phyloP scores from a whole-genome alignment of 2,888 invertebrate species.

The Ligdia adustata region DNA sequence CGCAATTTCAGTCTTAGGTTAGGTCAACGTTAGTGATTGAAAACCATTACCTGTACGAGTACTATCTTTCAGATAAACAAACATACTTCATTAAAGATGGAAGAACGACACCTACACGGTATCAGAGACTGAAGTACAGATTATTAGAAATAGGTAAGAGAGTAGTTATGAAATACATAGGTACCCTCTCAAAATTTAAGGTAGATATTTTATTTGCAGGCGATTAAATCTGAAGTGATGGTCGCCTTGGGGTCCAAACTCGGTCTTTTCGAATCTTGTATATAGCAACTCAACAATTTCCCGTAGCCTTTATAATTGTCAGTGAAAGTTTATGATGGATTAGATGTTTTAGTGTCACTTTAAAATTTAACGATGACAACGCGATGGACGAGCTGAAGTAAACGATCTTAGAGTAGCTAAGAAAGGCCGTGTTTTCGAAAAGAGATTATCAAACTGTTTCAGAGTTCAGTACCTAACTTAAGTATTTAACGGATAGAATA shows the following conservation, averaged over 20 bases:
- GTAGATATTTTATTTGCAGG: conserved; percentile 73
- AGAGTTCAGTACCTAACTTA: too few relatives aligned
- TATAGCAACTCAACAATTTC: conserved; percentile 43
- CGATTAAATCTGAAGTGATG: conserved; percentile 59
- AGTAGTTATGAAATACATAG: too few relatives aligned
- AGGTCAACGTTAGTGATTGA: too few relatives aligned
- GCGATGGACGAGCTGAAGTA: not conserved
- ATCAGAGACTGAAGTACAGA: too few relatives aligned
- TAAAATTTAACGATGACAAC: conserved; percentile 15
- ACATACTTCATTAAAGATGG: too few relatives aligned
- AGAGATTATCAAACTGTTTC: not conserved
- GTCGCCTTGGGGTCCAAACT: conserved; percentile 54
- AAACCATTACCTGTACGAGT: too few relatives aligned
- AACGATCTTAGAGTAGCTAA: too few relatives aligned
- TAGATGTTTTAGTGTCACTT: conserved; percentile 22
- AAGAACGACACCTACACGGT: too few relatives aligned
- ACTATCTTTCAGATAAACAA: too few relatives aligned
- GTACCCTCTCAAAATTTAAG: conserved; percentile 44
- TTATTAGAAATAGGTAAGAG: too few relatives aligned
- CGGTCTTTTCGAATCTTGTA: conserved; percentile 52
- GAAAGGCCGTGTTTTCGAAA: not conserved
- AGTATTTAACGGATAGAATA: too few relatives aligned
- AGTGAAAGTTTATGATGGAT: conserved; percentile 27
- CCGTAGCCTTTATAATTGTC: conserved; percentile 25
- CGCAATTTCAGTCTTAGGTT: too few relatives aligned